phyloP scores from a whole-genome alignment of 2,113 vertebrate species.

The Peromyscus maniculatus region DNA sequence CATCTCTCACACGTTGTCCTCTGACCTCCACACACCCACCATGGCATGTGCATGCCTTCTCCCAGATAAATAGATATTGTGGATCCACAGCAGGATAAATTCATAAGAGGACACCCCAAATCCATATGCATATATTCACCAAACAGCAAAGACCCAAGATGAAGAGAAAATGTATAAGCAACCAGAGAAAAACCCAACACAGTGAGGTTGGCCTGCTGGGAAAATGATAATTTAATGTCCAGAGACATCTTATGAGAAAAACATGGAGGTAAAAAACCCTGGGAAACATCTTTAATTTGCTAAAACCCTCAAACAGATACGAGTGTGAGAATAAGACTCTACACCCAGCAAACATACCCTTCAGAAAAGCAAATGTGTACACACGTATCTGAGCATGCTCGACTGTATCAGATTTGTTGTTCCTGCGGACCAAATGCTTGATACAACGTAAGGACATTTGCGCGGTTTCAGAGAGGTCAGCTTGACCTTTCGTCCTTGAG shows the following conservation, averaged over 20 bases:
- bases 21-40: not conserved
- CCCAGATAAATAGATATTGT: not conserved
- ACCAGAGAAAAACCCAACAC: not conserved
- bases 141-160: not conserved
- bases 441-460: not conserved
- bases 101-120: not conserved
- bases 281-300: not conserved
- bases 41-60: not conserved
- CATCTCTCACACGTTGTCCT: not conserved
- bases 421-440: not conserved
- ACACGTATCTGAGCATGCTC: not conserved
- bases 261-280: not conserved
- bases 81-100: not conserved
- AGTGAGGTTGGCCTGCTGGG: not conserved
- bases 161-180: not conserved
- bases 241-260: constrained; percentile 16
- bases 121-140: not conserved
- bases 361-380: not conserved
- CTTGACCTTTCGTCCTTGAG: not conserved
- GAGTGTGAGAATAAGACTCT: not conserved
- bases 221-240: not conserved
- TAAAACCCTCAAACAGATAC: not conserved
- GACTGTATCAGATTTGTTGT: not conserved
- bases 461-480: not conserved
- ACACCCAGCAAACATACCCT: not conserved